phyloP scores from a whole-genome alignment of 2,113 vertebrate genomes.

The Emydocephalus ijimae region DNA sequence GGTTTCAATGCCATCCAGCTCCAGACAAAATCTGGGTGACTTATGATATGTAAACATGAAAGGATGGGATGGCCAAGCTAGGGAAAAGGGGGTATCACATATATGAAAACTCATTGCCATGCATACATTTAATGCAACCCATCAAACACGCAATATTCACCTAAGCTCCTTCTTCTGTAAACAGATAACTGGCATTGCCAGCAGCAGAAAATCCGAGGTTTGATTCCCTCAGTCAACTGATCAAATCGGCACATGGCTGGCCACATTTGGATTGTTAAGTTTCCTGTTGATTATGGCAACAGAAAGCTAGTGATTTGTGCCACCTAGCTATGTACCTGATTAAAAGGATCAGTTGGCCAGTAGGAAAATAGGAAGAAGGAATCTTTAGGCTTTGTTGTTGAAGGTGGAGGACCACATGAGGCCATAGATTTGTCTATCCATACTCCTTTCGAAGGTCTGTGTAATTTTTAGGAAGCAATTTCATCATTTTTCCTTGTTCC shows the following conservation, averaged over 20 bases:
- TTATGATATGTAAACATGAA: background rate
- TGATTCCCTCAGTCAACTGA: background rate
- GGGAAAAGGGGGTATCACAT: background rate
- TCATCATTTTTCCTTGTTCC: slow-evolving; percentile 1
- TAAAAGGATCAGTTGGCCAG: background rate
- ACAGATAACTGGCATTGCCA: background rate
- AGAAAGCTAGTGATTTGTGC: background rate
- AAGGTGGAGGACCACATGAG: background rate
- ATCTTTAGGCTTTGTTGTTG: background rate
- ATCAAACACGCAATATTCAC: background rate
- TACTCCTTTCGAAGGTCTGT: background rate
- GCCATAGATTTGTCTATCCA: background rate
- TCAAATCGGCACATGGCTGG: background rate
- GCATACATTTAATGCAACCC: background rate
- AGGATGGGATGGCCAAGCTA: background rate
- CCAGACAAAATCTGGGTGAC: background rate
- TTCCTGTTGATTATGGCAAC: background rate
- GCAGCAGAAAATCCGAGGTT: background rate
- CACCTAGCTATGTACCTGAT: background rate
- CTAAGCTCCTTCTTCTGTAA: background rate
- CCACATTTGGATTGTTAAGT: background rate
- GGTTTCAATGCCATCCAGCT: background rate
- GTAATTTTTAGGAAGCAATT: background rate
- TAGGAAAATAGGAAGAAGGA: background rate
- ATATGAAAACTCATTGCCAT: background rate